Conservation (phyloP, 2,888 invertebrate genomes). For the Drosophila atripex region DNA sequence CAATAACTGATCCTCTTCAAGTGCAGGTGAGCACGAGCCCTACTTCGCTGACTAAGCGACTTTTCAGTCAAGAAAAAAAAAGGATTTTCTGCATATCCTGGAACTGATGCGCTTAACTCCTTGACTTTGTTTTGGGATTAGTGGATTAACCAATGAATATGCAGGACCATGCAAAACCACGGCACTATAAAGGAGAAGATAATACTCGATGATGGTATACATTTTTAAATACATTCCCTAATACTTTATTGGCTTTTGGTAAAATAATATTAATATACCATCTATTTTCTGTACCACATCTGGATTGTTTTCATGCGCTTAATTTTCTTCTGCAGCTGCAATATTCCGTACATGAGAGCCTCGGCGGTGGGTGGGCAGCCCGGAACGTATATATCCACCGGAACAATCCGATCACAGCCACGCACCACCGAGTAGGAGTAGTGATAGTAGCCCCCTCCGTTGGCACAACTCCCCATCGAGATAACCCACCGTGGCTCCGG, state of each 20-base stretch:
- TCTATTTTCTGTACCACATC: slow-evolving; percentile 97
- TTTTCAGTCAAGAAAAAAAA: slow-evolving; percentile 11
- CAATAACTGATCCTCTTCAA: slow-evolving; percentile 43
- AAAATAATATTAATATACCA: not conserved
- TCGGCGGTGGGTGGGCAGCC: slow-evolving; percentile 99
- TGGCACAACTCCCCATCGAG: slow-evolving; percentile 99
- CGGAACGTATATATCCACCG: slow-evolving; percentile 99
- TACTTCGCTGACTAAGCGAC: slow-evolving; percentile 32
- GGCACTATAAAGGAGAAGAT: not conserved
- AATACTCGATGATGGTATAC: not conserved
- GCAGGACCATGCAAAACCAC: not conserved
- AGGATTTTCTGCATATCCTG: slow-evolving; percentile 16
- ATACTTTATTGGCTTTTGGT: not conserved
- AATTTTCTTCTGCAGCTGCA: slow-evolving; percentile 98
- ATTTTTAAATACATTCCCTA: not conserved
- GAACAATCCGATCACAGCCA: slow-evolving; percentile 98
- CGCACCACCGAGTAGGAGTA: slow-evolving; percentile 99
- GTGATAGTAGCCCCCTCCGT: slow-evolving; percentile 99
- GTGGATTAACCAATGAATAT: slow-evolving; percentile 7
- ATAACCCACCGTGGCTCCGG: slow-evolving; percentile 99
- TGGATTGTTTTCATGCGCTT: slow-evolving; percentile 94
- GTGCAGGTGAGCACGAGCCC: slow-evolving; percentile 62
- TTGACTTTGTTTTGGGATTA: slow-evolving; percentile 39
- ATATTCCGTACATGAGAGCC: slow-evolving; percentile 96
- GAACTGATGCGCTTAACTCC: slow-evolving; percentile 49